Evolutionary conservation across 1,140 invertebrate species (phyloP).

Genomic region (Kradibia gibbosae): DNA sequence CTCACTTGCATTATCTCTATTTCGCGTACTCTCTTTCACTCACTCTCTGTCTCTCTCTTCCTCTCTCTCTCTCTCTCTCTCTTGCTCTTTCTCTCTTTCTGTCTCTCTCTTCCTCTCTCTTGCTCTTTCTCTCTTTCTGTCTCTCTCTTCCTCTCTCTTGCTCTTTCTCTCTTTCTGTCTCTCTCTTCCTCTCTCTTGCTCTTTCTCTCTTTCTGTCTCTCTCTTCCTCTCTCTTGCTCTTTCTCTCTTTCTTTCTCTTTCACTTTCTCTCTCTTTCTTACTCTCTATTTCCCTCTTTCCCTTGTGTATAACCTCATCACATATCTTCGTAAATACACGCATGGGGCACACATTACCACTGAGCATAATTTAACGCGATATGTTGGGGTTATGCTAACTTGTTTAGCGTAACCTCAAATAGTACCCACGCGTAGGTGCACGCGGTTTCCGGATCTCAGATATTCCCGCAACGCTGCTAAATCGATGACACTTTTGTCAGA

Average conservation of each 20-base stretch:
- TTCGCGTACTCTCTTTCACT: too few relatives aligned
- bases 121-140: too few relatives aligned
- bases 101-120: too few relatives aligned
- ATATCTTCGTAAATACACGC: not conserved
- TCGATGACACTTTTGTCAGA: slow-evolving; percentile 58
- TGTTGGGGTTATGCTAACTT: slow-evolving; percentile 73
- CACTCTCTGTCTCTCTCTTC: too few relatives aligned
- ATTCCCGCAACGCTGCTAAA: slow-evolving; percentile 62
- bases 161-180: too few relatives aligned
- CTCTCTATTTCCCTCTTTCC: not conserved
- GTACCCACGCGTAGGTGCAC: slow-evolving; percentile 58
- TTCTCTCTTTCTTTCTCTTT: not conserved
- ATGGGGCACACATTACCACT: slow-evolving; percentile 58
- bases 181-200: not conserved
- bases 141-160: too few relatives aligned
- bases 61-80: too few relatives aligned
- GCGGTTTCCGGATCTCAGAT: slow-evolving; percentile 44
- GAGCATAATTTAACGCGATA: slow-evolving; percentile 74
- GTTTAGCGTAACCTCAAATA: slow-evolving; percentile 73
- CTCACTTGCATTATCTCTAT: too few relatives aligned
- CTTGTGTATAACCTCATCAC: not conserved
- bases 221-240: not conserved
- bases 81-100: too few relatives aligned
- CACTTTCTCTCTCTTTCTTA: not conserved
- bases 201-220: not conserved